Conservation (phyloP, 2,113 vertebrate species). For the Cynocephalus volans region DNA sequence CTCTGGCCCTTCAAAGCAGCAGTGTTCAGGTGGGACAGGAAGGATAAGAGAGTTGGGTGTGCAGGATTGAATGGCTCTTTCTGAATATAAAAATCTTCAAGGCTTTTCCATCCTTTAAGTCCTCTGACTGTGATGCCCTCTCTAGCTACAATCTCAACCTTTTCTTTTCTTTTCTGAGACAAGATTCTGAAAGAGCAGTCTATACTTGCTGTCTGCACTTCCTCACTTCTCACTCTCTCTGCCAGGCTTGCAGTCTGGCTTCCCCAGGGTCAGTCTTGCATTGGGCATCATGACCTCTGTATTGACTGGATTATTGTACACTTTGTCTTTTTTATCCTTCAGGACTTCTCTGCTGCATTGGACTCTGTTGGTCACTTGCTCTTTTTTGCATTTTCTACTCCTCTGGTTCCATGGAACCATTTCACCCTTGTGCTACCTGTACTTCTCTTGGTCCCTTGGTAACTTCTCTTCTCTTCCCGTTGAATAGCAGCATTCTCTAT, state of each 20-base stretch:
- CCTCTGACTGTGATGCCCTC: background rate
- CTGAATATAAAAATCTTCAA: background rate
- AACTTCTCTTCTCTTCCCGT: background rate
- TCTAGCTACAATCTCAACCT: background rate
- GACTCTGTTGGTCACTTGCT: background rate
- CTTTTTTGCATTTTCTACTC: background rate
- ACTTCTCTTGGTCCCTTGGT: background rate
- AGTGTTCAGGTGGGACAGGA: background rate
- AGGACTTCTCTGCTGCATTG: background rate
- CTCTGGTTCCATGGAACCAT: background rate
- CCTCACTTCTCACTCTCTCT: background rate
- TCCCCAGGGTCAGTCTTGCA: background rate
- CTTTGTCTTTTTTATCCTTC: background rate
- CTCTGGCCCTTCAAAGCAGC: background rate
- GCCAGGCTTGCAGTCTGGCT: background rate
- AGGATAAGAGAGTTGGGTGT: background rate
- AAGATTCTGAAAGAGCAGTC: background rate
- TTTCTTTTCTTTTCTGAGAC: background rate
- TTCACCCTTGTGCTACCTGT: background rate
- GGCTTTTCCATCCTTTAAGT: background rate
- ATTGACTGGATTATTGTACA: too few species aligned
- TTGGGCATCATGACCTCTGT: accelerated
- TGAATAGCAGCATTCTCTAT: background rate
- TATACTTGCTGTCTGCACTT: background rate
- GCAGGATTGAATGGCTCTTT: background rate